These are phyloP conservation scores for Proterorhinus semilunaris DNA, from an alignment of 2,113 vertebrate genomes.

Conservation along the genomic window DNA sequence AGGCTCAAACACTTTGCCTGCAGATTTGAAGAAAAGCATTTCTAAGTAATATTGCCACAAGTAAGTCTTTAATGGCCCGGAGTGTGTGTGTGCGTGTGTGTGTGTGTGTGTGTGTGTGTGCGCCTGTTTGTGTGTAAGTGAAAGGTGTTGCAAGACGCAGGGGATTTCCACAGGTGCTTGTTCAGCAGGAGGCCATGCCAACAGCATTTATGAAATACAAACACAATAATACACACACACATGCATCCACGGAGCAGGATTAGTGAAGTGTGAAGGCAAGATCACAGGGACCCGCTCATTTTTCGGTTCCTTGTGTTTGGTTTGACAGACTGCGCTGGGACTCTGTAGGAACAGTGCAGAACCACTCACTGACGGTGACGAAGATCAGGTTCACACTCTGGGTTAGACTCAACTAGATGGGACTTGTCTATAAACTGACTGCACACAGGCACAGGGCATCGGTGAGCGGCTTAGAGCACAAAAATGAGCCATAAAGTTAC, in stretches of 20 bases:
- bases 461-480: background rate
- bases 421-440: background rate
- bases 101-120: constrained; percentile 13
- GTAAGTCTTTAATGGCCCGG: background rate
- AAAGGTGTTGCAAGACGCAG: constrained; percentile 15
- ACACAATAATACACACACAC: constrained; percentile 11
- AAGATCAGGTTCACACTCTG: background rate
- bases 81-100: constrained; percentile 4
- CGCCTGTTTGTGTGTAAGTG: constrained; percentile 14
- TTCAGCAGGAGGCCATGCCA: constrained; percentile 13
- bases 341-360: background rate
- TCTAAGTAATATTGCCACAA: background rate
- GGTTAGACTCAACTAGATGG: background rate
- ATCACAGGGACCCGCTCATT: background rate
- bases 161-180: constrained; percentile 55
- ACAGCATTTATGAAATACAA: constrained; percentile 32
- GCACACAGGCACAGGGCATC: background rate
- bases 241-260: background rate
- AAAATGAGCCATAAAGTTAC: background rate
- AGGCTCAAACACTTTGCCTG: background rate
- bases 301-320: constrained; percentile 4
- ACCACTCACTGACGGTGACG: background rate
- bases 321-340: background rate
- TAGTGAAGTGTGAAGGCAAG: constrained; percentile 4
- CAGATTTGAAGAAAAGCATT: background rate